Evolutionary conservation across 2,888 invertebrate genomes (phyloP).

Genomic region (Pachymerium ferrugineum): DNA sequence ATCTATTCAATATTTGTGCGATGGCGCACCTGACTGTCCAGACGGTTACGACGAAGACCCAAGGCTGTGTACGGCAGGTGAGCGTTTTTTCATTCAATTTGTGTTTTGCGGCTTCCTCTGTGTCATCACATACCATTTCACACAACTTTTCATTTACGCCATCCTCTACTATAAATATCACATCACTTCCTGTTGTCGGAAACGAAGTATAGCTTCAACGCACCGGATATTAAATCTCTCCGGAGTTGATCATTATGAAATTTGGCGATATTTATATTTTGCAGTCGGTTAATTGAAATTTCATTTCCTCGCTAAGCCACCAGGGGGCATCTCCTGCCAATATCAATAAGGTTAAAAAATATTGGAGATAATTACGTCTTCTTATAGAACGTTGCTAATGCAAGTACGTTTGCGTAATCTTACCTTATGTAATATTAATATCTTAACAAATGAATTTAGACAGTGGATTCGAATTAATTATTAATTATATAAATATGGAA

Average conservation of each 20-base stretch:
- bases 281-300: background rate
- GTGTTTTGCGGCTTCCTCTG: background rate
- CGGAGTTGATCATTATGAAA: background rate
- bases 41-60: constrained; percentile 95
- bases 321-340: too few relatives aligned
- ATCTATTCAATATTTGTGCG: constrained; percentile 92
- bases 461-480: too few relatives aligned
- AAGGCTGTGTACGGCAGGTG: constrained; percentile 89
- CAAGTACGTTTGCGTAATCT: too few relatives aligned
- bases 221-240: background rate
- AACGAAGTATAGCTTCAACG: background rate
- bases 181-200: background rate
- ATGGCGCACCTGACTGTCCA: constrained; percentile 87
- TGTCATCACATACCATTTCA: background rate
- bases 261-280: constrained; percentile 20
- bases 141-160: background rate
- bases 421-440: too few relatives aligned
- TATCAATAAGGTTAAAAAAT: too few relatives aligned
- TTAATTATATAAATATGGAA: too few relatives aligned
- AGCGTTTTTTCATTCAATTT: constrained; percentile 37
- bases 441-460: too few relatives aligned
- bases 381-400: too few relatives aligned
- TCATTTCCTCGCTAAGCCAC: background rate
- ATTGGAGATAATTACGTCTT: too few relatives aligned
- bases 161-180: background rate